These are phyloP conservation scores for Pharmacophagus antenor DNA, from an alignment of 2,888 invertebrate genomes.

Conservation along the genomic window DNA sequence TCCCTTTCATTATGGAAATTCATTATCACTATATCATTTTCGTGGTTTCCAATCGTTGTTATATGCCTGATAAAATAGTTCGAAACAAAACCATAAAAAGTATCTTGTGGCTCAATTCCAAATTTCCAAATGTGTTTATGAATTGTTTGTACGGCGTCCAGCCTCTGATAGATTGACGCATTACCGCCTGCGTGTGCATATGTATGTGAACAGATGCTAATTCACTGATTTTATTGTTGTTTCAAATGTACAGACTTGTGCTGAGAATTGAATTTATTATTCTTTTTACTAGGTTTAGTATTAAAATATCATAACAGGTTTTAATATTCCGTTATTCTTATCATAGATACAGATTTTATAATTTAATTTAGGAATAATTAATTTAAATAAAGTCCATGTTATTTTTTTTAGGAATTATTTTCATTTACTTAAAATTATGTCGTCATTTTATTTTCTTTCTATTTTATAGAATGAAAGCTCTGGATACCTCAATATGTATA, in stretches of 20 bases:
- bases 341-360: not conserved
- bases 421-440: no score
- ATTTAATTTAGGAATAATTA: not conserved
- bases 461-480: not conserved
- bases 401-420: no score
- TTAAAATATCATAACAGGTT: not conserved
- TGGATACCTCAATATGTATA: no score
- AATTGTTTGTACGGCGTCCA: constrained; percentile 66
- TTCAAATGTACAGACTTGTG: constrained; percentile 14
- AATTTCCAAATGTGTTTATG: constrained; percentile 63
- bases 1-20: not conserved
- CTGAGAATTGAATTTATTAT: not conserved
- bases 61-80: constrained; percentile 21
- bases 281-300: not conserved
- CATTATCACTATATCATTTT: not conserved
- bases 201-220: constrained; percentile 19
- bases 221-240: constrained; percentile 24
- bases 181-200: constrained; percentile 39
- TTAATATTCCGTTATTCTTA: not conserved
- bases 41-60: not conserved
- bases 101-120: constrained; percentile 65
- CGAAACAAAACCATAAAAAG: constrained; percentile 42
- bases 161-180: constrained; percentile 60
- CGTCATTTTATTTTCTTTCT: not conserved
- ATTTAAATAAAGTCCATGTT: not conserved